phyloP scores from a whole-genome alignment of 2,888 invertebrate genomes.

The Steromphala cineraria region DNA sequence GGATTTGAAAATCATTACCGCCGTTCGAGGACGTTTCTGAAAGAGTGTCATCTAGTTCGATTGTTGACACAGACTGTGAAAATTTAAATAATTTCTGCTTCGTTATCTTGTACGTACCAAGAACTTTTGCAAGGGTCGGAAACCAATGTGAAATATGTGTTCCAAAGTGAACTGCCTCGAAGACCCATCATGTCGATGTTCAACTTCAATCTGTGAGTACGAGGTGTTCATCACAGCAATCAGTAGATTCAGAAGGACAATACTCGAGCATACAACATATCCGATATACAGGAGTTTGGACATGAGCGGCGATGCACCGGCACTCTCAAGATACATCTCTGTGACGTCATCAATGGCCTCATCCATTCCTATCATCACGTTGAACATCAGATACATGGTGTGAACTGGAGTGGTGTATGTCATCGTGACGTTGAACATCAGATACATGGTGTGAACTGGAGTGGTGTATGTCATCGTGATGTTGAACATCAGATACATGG shows the following conservation, averaged over 20 bases:
- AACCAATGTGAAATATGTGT: neutral
- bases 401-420: constrained; percentile 46
- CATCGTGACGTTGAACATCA: constrained; percentile 35
- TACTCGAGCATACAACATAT: constrained; percentile 59
- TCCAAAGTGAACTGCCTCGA: neutral
- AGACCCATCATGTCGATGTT: neutral
- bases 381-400: constrained; percentile 64
- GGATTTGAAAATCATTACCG: too few species aligned
- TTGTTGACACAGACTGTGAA: too few species aligned
- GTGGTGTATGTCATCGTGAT: too few species aligned
- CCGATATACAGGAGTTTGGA: constrained; percentile 59
- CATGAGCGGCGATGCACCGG: constrained; percentile 43
- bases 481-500: too few species aligned
- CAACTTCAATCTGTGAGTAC: constrained; percentile 32
- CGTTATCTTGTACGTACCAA: too few species aligned
- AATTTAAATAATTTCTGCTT: too few species aligned
- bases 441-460: too few species aligned
- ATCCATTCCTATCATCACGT: constrained; percentile 69
- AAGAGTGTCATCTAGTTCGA: too few species aligned
- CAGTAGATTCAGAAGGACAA: constrained; percentile 37
- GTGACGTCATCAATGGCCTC: constrained; percentile 54
- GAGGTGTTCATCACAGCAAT: constrained; percentile 68
- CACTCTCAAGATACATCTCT: constrained; percentile 42
- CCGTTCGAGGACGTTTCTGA: too few species aligned
- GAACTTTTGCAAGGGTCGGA: too few species aligned